A percentile compares a stretch with the other conserved stretches of the same genome.
phyloP scores from a whole-genome alignment of 2,888 invertebrate species.

The Zygogramma bicolorata region DNA sequence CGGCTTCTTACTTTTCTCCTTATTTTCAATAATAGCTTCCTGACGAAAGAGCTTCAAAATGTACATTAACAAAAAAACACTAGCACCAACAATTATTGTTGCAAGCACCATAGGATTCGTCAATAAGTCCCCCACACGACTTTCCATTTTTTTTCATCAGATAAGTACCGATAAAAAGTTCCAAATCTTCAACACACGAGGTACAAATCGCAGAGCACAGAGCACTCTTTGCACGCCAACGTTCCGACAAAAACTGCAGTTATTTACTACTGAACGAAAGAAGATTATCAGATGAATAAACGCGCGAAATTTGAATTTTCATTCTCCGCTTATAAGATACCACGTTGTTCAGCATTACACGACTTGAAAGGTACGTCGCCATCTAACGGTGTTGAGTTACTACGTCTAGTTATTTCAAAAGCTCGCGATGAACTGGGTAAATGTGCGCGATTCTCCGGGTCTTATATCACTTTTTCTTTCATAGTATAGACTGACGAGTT shows the following conservation, averaged over 20 bases:
- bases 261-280: not conserved
- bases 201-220: no score
- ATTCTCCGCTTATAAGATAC: conserved; percentile 14
- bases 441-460: not conserved
- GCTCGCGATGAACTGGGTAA: conserved; percentile 2
- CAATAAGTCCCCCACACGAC: conserved; percentile 58
- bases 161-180: conserved; percentile 13
- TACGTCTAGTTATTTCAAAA: not conserved
- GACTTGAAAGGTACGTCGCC: not conserved
- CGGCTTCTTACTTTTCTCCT: conserved; percentile 54
- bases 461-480: conserved; percentile 10
- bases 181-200: conserved; percentile 17
- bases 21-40: conserved; percentile 46
- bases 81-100: conserved; percentile 57
- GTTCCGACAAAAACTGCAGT: conserved; percentile 4
- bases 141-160: conserved; percentile 54
- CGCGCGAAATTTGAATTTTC: conserved; percentile 47
- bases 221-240: not conserved
- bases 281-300: conserved; percentile 24
- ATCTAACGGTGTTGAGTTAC: not conserved
- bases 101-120: conserved; percentile 55
- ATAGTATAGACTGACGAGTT: not conserved
- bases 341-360: not conserved
- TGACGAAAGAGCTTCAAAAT: conserved; percentile 56
- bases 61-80: conserved; percentile 57